Evolutionary conservation across 2,888 invertebrate genomes (phyloP).

Genomic region (Drosophila sordidapex): DNA sequence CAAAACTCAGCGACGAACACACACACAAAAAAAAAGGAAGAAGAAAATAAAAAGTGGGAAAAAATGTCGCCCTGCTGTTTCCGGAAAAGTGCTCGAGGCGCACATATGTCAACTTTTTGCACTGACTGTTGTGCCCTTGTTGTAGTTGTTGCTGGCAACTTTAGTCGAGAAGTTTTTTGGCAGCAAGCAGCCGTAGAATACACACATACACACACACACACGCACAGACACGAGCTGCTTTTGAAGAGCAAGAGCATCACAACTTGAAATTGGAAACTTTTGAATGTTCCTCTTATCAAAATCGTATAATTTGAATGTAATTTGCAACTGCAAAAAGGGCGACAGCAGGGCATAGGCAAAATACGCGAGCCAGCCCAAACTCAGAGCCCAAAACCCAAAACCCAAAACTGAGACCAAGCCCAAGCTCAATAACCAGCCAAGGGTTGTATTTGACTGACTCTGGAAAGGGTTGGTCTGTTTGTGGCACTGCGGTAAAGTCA

Average conservation of each 20-base stretch:
- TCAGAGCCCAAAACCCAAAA: conserved; percentile 2
- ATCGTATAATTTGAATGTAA: conserved; percentile 85
- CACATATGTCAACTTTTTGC: conserved; percentile 85
- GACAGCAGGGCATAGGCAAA: conserved; percentile 41
- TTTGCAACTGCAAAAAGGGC: conserved; percentile 79
- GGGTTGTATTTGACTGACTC: conserved; percentile 15
- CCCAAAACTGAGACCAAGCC: conserved; percentile 10
- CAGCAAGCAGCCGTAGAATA: conserved; percentile 18
- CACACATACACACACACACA: not conserved
- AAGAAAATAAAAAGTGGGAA: conserved; percentile 50
- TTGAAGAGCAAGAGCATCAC: conserved; percentile 59
- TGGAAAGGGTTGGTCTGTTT: conserved; percentile 33
- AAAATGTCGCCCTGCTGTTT: conserved; percentile 83
- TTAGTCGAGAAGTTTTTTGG: conserved; percentile 62
- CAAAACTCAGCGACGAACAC: conserved; percentile 50
- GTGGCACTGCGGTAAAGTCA: conserved; percentile 78
- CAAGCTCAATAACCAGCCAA: conserved; percentile 28
- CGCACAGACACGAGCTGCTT: conserved; percentile 22
- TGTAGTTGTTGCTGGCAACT: conserved; percentile 52
- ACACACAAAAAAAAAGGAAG: conserved; percentile 20
- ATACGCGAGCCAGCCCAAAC: conserved; percentile 6
- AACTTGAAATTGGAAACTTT: conserved; percentile 84
- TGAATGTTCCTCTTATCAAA: conserved; percentile 83
- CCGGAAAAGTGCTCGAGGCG: conserved; percentile 83
- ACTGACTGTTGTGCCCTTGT: conserved; percentile 40